phyloP scores from a whole-genome alignment of 2,797 vertebrate species.

The Morus bassanus region DNA sequence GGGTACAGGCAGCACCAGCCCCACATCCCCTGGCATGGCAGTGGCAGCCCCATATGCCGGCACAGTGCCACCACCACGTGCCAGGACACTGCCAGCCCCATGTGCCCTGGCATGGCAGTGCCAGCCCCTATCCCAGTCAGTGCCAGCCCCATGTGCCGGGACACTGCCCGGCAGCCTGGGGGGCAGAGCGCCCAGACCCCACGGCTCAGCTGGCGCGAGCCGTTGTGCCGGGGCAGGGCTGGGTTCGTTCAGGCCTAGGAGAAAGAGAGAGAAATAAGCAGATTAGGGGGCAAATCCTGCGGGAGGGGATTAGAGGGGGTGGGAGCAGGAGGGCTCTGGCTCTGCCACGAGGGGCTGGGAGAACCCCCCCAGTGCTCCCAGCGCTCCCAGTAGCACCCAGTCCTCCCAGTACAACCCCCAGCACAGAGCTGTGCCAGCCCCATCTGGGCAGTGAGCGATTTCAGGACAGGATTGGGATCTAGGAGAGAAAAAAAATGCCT shows the following conservation, averaged over 20 bases:
- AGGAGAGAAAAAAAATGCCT: fast-evolving
- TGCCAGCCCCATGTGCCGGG: not conserved
- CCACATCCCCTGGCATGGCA: not conserved
- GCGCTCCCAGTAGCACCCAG: not conserved
- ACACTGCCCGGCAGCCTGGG: fast-evolving
- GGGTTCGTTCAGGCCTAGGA: not conserved
- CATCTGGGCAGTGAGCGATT: fast-evolving
- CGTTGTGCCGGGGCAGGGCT: not conserved
- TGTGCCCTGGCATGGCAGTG: too few relatives aligned
- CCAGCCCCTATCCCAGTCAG: too few relatives aligned
- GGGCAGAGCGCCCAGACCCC: not conserved
- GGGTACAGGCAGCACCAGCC: not conserved
- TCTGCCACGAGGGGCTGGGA: not conserved
- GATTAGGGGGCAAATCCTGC: conserved; percentile 46
- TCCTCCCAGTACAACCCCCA: not conserved
- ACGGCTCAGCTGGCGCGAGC: not conserved
- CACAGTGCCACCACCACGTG: too few relatives aligned
- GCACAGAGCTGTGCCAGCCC: not conserved
- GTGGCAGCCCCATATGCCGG: not conserved
- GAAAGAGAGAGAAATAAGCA: conserved; percentile 67
- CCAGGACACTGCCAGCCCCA: not conserved
- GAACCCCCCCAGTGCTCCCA: not conserved
- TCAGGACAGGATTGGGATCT: not conserved
- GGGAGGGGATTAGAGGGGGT: not conserved
- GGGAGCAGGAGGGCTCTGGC: not conserved